Conservation (phyloP, 1,140 invertebrate species). For the Aphis gossypii region DNA sequence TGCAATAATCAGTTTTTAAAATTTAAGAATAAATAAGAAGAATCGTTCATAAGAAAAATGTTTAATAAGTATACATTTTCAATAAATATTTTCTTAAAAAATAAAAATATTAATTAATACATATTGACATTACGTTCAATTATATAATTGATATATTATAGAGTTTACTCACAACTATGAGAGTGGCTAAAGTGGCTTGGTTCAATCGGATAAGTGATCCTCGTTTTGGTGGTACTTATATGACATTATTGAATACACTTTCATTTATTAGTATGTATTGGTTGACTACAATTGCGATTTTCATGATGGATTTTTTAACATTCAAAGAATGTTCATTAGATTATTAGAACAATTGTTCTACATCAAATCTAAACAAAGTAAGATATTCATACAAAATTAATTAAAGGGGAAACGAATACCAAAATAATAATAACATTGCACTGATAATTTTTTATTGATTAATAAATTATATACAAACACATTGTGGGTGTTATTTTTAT, state of each 20-base stretch:
- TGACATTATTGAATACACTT: slow-evolving; percentile 97
- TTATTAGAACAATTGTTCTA: neutral
- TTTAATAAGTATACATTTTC: neutral
- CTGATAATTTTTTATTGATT: too few relatives aligned
- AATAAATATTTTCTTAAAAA: too few relatives aligned
- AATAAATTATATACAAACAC: too few relatives aligned
- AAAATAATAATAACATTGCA: too few relatives aligned
- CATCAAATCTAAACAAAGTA: neutral
- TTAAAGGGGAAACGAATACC: too few relatives aligned
- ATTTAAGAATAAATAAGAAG: too few relatives aligned
- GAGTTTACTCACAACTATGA: slow-evolving; percentile 74
- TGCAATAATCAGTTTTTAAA: too few relatives aligned
- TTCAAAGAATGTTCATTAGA: slow-evolving; percentile 72
- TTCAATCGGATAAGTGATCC: slow-evolving; percentile 90
- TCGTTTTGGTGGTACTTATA: slow-evolving; percentile 96
- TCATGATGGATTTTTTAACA: slow-evolving; percentile 89
- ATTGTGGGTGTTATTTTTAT: too few relatives aligned
- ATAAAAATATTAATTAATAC: too few relatives aligned
- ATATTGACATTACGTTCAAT: neutral
- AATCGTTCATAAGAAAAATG: too few relatives aligned
- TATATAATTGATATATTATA: neutral
- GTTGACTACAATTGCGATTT: slow-evolving; percentile 90
- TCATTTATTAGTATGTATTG: slow-evolving; percentile 96
- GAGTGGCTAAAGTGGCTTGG: slow-evolving; percentile 82
- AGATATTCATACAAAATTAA: neutral